Evolutionary conservation across 2,113 vertebrate species (phyloP), one percentile per base, ranked within the genome.

Genomic region (Hippolais icterina): DNA sequence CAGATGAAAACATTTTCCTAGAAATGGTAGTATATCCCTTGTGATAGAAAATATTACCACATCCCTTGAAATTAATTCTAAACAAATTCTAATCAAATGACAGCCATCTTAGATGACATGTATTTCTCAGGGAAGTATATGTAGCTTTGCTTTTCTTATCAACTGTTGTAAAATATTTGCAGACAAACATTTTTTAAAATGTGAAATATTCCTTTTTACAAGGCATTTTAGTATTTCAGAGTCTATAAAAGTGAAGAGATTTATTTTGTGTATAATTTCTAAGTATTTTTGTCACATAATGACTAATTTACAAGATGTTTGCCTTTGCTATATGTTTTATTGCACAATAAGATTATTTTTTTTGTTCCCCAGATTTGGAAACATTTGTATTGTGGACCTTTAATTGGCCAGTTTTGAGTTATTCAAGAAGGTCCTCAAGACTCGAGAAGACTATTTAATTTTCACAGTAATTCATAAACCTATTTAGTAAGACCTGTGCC

Each of bases 341-440:
- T 75, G 31, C 25, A 7, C 15, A 19, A 28, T 53, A 42, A n/a
- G 5, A 6, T 39, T 63, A 56, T 29, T 1, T 39, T 39, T 72
- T 87, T 84, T 66, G 4, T 23, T 77, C 35, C 11, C 3, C 8
- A 47, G 3, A 47, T 64, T 77, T 74, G 33, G 28, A 87, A 87
- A 35, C 42, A 5, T 10, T 41, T 60, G 7, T 39, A 35, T 56
- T 74, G 56, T 21, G 8, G 15, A 60, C 5, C 5, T 78, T 82
- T 44, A 74, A 29, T n/a, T 20, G 2, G 2, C 35, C 8, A 0
- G 1, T 13, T 71, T 68, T n/a, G 4, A 64, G 12, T 76, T 72
- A 56, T 59, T 95, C 5, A 60, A 33, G 12, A 64, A 68, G 8
- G 10, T 19, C 15, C 8, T 20, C 12, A 42, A 42, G 22, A 66